These are phyloP conservation scores for Aphelocoma coerulescens DNA, from an alignment of 2,113 vertebrate species.

Conservation along the genomic window DNA sequence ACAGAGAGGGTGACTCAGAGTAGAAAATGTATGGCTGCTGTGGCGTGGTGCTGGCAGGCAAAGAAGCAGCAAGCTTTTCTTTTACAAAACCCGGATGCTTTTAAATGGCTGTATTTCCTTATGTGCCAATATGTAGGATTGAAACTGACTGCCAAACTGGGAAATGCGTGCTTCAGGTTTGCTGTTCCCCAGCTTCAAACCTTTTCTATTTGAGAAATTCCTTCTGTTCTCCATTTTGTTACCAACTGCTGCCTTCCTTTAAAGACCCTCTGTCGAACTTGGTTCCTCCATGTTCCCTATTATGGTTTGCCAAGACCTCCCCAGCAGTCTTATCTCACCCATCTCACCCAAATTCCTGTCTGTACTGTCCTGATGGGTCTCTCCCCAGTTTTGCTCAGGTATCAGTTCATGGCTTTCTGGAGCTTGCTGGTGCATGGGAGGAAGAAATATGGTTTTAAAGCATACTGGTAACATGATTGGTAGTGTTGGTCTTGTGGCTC, in stretches of 20 bases:
- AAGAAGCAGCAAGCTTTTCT: background rate
- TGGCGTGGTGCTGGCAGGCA: background rate
- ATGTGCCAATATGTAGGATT: background rate
- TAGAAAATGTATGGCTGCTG: background rate
- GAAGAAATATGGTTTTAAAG: background rate
- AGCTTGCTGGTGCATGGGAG: background rate
- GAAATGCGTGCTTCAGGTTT: background rate
- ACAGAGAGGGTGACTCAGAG: slow-evolving; percentile 19
- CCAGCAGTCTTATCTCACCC: background rate
- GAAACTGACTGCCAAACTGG: background rate
- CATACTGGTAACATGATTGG: background rate
- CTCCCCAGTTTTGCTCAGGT: background rate
- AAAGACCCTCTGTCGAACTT: background rate
- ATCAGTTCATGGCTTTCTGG: background rate
- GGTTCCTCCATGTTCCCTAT: background rate
- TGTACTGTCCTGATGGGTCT: background rate
- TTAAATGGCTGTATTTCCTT: background rate
- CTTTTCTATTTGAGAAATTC: background rate
- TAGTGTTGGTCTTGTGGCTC: background rate
- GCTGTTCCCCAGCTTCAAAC: rapidly evolving
- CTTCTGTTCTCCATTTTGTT: background rate
- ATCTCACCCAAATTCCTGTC: background rate
- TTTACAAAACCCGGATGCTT: background rate
- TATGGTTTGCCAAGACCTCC: background rate
- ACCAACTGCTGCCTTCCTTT: background rate